These are phyloP conservation scores for Anabacerthia variegaticeps DNA, from an alignment of 2,797 vertebrate genomes.

Conservation along the genomic window DNA sequence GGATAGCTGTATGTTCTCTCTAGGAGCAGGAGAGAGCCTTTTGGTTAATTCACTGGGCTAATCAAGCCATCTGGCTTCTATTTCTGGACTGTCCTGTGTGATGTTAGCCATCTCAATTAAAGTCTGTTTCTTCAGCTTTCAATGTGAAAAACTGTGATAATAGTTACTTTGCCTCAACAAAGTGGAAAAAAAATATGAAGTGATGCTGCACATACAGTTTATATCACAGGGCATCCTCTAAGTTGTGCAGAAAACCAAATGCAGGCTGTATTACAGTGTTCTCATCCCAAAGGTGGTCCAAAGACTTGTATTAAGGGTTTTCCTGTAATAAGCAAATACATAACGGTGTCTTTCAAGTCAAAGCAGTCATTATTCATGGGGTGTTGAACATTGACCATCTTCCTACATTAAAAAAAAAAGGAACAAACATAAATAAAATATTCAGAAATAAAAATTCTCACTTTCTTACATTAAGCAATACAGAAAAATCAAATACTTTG, in stretches of 20 bases:
- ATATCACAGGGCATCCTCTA: fast-evolving
- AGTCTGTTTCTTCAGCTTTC: neutral
- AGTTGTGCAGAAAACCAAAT: neutral
- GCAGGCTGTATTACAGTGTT: neutral
- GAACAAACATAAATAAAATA: neutral
- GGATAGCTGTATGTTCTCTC: neutral
- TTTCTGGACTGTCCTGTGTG: neutral
- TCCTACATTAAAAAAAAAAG: neutral
- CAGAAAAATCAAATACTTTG: neutral
- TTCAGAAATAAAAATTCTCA: neutral
- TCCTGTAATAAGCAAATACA: neutral
- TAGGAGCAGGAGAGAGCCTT: neutral
- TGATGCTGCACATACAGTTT: fast-evolving
- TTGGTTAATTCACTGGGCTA: neutral
- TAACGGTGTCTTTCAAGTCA: neutral
- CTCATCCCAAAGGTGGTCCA: neutral
- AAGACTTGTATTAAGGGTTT: neutral
- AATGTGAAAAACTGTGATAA: neutral
- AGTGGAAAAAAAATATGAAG: neutral
- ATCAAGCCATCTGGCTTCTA: neutral
- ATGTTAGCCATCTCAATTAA: neutral
- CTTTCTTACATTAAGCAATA: neutral
- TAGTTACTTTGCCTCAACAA: neutral
- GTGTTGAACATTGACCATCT: neutral
- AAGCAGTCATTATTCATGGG: neutral